Conservation (phyloP, 2,113 vertebrate genomes). For the Lagopus leucura region DNA sequence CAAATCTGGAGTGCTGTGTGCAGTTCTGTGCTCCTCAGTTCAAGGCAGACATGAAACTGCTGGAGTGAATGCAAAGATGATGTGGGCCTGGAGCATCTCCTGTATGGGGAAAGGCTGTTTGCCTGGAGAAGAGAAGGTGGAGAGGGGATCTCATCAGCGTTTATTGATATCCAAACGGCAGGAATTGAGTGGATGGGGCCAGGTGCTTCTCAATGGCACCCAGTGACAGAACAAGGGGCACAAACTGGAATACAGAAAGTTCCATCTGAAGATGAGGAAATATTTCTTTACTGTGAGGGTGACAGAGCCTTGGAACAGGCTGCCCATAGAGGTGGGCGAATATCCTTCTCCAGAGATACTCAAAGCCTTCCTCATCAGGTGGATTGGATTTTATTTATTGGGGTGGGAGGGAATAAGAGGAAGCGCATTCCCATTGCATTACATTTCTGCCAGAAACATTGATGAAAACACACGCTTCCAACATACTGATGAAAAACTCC, state of each 20-base stretch:
- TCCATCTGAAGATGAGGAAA: too few species aligned
- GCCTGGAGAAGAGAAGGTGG: background rate
- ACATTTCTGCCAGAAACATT: conserved; percentile 1
- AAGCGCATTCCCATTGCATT: background rate
- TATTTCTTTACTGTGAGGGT: too few species aligned
- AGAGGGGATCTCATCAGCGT: background rate
- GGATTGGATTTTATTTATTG: background rate
- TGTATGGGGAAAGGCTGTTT: background rate
- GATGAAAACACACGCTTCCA: background rate
- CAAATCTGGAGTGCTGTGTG: background rate
- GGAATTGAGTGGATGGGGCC: too few species aligned
- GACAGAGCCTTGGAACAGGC: too few species aligned
- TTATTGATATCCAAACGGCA: background rate
- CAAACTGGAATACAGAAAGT: too few species aligned
- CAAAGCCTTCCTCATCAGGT: background rate
- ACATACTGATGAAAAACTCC: background rate
- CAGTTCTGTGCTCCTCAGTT: background rate
- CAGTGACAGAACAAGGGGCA: too few species aligned
- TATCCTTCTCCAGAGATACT: too few species aligned
- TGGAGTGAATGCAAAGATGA: too few species aligned
- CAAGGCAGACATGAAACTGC: too few species aligned
- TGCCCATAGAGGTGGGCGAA: too few species aligned
- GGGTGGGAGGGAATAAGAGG: background rate
- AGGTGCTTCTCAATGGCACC: too few species aligned
- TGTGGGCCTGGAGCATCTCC: too few species aligned